Percentiles rank a stretch among this genome's conserved stretches.
These are phyloP conservation scores for Pseudomugil gertrudae DNA, from an alignment of 2,797 vertebrate genomes.

Conservation along the genomic window DNA sequence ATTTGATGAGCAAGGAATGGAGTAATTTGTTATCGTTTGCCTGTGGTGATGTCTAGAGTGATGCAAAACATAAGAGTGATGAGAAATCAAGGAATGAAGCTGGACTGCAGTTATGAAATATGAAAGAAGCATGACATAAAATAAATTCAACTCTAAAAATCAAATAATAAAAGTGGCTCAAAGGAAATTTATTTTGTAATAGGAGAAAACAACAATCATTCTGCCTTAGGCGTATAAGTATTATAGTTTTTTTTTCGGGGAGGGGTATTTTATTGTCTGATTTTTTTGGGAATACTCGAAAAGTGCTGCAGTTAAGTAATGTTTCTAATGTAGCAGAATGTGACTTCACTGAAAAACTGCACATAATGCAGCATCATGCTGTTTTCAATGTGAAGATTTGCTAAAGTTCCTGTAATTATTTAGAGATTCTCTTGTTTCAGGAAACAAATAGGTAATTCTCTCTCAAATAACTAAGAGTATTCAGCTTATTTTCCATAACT, in stretches of 20 bases:
- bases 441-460: neutral
- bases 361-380: neutral
- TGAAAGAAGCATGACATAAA: neutral
- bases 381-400: neutral
- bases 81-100: conserved; percentile 40
- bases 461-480: too few species aligned
- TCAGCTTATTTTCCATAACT: too few species aligned
- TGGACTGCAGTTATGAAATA: conserved; percentile 27
- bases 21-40: conserved; percentile 68
- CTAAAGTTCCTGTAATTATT: neutral
- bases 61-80: conserved; percentile 53
- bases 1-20: conserved; percentile 55
- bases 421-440: neutral
- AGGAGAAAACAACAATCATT: neutral
- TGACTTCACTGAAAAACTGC: neutral
- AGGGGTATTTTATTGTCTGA: neutral
- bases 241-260: too few species aligned
- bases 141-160: neutral
- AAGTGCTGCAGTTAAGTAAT: neutral
- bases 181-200: neutral
- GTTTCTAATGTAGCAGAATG: neutral
- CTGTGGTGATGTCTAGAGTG: conserved; percentile 56
- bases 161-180: neutral
- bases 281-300: neutral
- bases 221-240: neutral